Evolutionary conservation across 2,113 vertebrate genomes (phyloP), one percentile per base, ranked within the genome.

Genomic region (Syngnathus scovelli): DNA sequence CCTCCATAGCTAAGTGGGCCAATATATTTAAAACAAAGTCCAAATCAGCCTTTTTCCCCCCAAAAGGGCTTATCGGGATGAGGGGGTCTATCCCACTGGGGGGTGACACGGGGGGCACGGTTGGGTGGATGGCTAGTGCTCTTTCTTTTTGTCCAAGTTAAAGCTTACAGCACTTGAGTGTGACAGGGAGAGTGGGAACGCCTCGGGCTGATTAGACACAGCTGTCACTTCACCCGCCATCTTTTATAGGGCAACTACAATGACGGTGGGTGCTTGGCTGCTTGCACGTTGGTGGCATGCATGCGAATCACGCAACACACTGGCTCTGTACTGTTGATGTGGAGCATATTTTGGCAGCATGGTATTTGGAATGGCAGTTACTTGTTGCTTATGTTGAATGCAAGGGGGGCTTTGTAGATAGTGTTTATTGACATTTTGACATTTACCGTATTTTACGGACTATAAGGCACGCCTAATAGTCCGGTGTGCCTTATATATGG

Each of bases 151-250:
- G 85, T 90, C 86, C 84, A 56, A 64, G 63, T 78, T 82, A 74
- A 81, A 83, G 83, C 85, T 85, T 85, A 86, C 85, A 86, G 86
- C 82, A 83, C 86, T 86, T 81, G 80, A 82, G 82, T 81, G 84
- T 87, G 87, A 90, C 88, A 84, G 80, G 72, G 72, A 75, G 80
- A 84, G 80, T 72, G 76, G 85, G 81, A 81, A 69, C 75, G 81
- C 87, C 71, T 82, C 80, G 85, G 84, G 69, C 74, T 69, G 81
- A 91, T 91, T 92, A 89, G 91, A 76, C 87, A 89, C 86, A 90
- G 90, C 90, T 90, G 91, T 89, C 91, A 90, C 74, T 89, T 83
- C 66, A 7, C 63, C 77, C 70, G 54, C 69, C 72, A 49, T 83
- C 69, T 78, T 84, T 85, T 83, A 77, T 77, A 81, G 66, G 33